Evolutionary conservation across 2,888 invertebrate genomes (phyloP), one percentile per base, ranked within the genome.

Genomic region (Cordilura impudica): DNA sequence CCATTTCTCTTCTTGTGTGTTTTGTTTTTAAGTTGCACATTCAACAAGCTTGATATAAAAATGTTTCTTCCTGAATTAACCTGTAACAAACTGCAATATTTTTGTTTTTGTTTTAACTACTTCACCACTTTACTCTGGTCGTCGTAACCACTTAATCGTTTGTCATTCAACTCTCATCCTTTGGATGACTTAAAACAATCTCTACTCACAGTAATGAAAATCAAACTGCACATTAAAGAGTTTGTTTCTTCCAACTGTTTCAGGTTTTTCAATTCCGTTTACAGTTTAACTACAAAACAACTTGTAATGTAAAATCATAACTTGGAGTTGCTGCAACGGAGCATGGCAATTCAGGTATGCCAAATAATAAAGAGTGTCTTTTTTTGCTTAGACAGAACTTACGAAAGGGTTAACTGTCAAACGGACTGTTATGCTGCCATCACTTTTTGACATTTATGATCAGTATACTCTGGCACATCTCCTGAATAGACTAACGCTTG

Each of bases 141-240:
- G 58, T 70, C 43, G 58, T 60, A 39, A 47, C 45, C 66, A 74
- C 66, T 74, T 53, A 67, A 67, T 60, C 67, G 74, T 67, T 74
- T 74, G 51, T 74, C 67, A 74, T 67, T 67, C 67, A 53, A 53
- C 66, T 67, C 43, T 53, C 35, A 31, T 67, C 19, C 74, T 74
- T 45, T 54, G 67, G 60, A 60, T 67, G 74, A 47, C 49, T 74
- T 61, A 31, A 60, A 74, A 74, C 45, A 74, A 60, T 67, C 67
- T 67, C 43, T 58, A 66, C 58, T 65, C 56, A 26, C 4, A 6
- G 6, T 3, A 6, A 26, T 3, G 4, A 4, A 26, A 26, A 26
- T 26, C 6, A 26, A 26, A 26, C 6, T 26, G 4, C 3, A 26
- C 6, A 26, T 4, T 5, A n/a, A 3, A n/a, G 12, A 39, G n/a